These are phyloP conservation scores for Thereva nobilitata DNA, from an alignment of 2,888 invertebrate genomes.

Conservation along the genomic window DNA sequence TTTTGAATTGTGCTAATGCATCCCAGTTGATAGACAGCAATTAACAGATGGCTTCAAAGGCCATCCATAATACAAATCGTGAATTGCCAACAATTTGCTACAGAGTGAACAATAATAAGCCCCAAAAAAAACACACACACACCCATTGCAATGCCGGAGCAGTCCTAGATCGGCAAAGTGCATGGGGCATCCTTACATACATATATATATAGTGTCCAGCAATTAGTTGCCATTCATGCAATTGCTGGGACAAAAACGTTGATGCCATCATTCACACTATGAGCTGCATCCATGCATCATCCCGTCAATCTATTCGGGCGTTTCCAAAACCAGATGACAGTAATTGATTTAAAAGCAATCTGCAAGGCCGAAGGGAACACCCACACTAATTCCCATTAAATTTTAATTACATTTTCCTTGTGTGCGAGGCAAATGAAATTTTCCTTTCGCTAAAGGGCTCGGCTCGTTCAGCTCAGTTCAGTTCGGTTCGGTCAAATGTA, in stretches of 20 bases:
- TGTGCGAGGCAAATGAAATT: slow-evolving; percentile 29
- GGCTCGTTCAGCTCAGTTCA: not conserved
- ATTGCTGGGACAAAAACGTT: slow-evolving; percentile 12
- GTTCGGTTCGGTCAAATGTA: slow-evolving; percentile 21
- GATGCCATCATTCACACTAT: slow-evolving; percentile 16
- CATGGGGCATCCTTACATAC: not conserved
- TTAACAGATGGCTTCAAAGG: slow-evolving; percentile 10
- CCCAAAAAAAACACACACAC: not conserved
- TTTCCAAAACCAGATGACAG: slow-evolving; percentile 24
- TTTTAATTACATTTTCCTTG: slow-evolving; percentile 31
- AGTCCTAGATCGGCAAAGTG: too few relatives aligned
- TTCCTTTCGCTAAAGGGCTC: slow-evolving; percentile 13
- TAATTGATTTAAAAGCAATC: slow-evolving; percentile 34
- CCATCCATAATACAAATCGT: slow-evolving; percentile 8
- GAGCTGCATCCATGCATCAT: slow-evolving; percentile 19
- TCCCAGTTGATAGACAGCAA: slow-evolving; percentile 2
- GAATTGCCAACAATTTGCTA: slow-evolving; percentile 20
- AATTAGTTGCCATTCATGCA: slow-evolving; percentile 31
- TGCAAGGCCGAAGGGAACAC: slow-evolving; percentile 10
- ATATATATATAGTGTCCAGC: not conserved
- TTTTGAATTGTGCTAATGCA: not conserved
- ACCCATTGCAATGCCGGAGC: not conserved
- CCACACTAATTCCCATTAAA: slow-evolving; percentile 29
- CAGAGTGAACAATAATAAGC: slow-evolving; percentile 21
- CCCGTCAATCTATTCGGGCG: slow-evolving; percentile 19